Evolutionary conservation across 2,797 vertebrate species (phyloP).

Genomic region (Gila robusta): DNA sequence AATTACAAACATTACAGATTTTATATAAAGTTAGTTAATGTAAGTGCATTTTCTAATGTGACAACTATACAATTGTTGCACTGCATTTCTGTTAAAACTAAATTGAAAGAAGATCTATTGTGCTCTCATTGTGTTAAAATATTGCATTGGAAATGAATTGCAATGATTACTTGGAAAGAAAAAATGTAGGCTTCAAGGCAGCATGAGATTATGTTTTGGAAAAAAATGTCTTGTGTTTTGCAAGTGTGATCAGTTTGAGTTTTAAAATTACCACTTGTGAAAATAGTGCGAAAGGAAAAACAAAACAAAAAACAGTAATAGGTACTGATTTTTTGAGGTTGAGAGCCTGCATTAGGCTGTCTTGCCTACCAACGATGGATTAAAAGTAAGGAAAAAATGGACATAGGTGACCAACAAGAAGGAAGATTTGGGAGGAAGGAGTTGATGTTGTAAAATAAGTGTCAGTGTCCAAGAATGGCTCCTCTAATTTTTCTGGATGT

Average conservation of each 20-base stretch:
- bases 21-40: neutral
- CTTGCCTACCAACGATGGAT: neutral
- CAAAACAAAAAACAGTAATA: neutral
- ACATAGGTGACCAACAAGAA: neutral
- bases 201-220: neutral
- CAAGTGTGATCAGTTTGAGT: neutral
- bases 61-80: neutral
- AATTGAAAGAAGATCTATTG: neutral
- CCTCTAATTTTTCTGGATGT: neutral
- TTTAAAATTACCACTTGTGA: neutral
- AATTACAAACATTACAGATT: neutral
- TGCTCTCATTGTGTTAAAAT: neutral
- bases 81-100: neutral
- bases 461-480: neutral
- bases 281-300: neutral
- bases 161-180: neutral
- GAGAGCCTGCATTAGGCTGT: neutral
- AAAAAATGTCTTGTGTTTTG: neutral
- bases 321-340: no score
- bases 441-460: neutral
- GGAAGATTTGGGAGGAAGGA: neutral
- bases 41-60: neutral
- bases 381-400: neutral
- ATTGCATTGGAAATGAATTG: neutral
- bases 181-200: neutral